Conservation (phyloP, 2,797 vertebrate genomes). For the Leptodactylus fallax region DNA sequence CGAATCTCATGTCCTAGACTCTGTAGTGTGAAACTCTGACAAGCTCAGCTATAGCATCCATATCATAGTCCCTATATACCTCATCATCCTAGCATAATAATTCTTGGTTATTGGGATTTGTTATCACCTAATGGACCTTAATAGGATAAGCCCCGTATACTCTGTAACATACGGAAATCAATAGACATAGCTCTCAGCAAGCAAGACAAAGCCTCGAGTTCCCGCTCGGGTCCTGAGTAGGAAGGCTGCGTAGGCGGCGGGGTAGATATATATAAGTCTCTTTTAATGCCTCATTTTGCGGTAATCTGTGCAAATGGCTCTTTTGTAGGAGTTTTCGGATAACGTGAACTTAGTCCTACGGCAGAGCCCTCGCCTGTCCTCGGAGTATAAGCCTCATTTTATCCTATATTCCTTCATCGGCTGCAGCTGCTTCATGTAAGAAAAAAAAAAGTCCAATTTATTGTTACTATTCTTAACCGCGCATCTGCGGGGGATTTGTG, state of each 20-base stretch:
- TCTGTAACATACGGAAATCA: constrained; percentile 22
- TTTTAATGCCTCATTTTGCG: constrained; percentile 43
- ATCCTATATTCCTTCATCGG: constrained; percentile 31
- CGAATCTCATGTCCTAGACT: too few species aligned
- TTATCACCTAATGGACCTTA: neutral
- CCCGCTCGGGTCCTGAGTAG: neutral
- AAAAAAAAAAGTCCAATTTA: constrained; percentile 52
- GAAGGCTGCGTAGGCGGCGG: constrained; percentile 5
- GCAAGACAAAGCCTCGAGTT: constrained; percentile 27
- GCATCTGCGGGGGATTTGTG: constrained; percentile 55
- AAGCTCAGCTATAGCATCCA: neutral
- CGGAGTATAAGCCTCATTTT: constrained; percentile 25
- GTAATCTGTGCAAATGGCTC: constrained; percentile 56
- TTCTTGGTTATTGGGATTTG: neutral
- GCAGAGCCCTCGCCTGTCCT: neutral
- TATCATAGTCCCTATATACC: neutral
- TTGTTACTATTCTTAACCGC: constrained; percentile 59
- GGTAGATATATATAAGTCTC: constrained; percentile 13
- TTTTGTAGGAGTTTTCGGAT: constrained; percentile 22
- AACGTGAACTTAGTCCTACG: neutral
- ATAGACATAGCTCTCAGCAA: constrained; percentile 19
- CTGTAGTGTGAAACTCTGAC: too few species aligned
- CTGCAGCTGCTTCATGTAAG: constrained; percentile 24
- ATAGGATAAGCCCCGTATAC: constrained; percentile 2
- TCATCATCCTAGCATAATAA: neutral